Evolutionary conservation across 2,113 vertebrate genomes (phyloP).

Genomic region (Colinus virginianus): DNA sequence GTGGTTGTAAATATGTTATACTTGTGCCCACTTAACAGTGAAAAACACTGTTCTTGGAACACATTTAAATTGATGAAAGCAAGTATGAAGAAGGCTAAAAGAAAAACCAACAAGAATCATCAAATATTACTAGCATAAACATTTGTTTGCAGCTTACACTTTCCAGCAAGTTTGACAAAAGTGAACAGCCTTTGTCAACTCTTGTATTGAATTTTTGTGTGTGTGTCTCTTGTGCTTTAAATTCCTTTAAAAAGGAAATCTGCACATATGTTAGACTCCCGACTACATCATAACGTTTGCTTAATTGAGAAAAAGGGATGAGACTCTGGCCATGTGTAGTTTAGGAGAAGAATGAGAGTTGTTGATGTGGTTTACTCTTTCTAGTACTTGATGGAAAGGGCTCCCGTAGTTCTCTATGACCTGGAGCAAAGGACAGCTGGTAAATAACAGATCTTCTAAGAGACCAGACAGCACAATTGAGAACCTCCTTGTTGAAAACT

Average conservation of each 20-base stretch:
- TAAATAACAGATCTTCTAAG: neutral
- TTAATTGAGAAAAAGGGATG: neutral
- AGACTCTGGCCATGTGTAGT: neutral
- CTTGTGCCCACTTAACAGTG: neutral
- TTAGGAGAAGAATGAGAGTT: neutral
- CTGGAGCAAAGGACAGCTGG: neutral
- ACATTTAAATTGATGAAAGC: neutral
- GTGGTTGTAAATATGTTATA: neutral
- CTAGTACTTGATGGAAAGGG: neutral
- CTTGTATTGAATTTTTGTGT: no score
- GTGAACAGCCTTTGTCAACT: neutral
- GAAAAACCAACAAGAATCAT: neutral
- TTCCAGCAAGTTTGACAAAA: neutral
- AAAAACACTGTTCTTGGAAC: neutral
- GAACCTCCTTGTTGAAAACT: neutral
- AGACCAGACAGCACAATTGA: neutral
- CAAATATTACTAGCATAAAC: neutral
- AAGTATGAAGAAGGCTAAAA: neutral
- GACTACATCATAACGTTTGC: neutral
- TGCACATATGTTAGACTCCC: neutral
- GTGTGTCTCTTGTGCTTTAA: neutral
- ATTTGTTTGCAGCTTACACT: neutral
- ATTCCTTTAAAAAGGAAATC: neutral
- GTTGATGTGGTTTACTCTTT: neutral
- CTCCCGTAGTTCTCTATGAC: neutral